These are phyloP conservation scores for Cyanocitta stelleri DNA, from an alignment of 2,113 vertebrate species.

Conservation along the genomic window DNA sequence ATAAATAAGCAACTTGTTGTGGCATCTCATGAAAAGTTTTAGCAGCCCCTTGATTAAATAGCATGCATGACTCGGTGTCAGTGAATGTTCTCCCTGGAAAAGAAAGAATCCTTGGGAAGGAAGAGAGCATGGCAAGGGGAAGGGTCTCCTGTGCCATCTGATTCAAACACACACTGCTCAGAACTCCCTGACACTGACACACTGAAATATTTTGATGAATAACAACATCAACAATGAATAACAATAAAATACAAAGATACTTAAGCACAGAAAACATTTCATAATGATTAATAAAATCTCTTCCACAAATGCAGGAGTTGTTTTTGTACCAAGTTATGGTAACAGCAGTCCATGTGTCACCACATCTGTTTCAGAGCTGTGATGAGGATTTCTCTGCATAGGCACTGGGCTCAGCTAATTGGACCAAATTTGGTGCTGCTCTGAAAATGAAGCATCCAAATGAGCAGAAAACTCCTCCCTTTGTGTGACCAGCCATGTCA, in stretches of 20 bases:
- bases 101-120: background rate
- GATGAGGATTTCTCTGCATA: background rate
- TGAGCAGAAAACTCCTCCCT: background rate
- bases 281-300: background rate
- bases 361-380: accelerated
- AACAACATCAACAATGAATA: background rate
- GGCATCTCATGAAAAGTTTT: background rate
- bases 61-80: background rate
- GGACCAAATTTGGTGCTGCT: background rate
- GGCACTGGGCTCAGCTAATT: background rate
- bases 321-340: background rate
- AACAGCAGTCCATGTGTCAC: background rate
- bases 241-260: background rate
- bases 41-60: background rate
- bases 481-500: background rate
- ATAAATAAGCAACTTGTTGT: background rate
- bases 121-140: background rate
- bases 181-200: background rate
- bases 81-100: background rate
- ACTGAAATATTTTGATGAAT: background rate
- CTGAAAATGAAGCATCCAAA: background rate
- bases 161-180: background rate
- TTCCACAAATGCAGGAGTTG: background rate
- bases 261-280: background rate
- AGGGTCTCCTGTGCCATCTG: background rate